Base-by-base conservation (phyloP, 2,113 vertebrate species). In the Accipiter cooperii region DNA sequence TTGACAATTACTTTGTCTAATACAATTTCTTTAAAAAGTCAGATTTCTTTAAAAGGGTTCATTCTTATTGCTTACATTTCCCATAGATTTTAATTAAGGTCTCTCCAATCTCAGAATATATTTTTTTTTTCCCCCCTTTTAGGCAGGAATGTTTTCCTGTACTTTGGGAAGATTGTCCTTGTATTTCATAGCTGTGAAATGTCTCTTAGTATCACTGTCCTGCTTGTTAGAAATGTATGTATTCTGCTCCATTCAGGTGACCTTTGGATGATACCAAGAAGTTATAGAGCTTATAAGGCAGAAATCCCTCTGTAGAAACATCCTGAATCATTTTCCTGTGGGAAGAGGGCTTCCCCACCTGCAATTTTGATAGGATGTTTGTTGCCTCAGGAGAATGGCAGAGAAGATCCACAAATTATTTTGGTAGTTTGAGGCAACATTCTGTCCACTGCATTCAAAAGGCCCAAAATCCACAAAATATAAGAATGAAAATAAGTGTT, bases 331-430 rank as follows among this genome's bases (percentile, higher is more conserved):
- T 82, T 97, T 97, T 94, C 76, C 58, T 88, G 20, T 90, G 58
- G 75, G 65, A 95, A 93, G 40, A 90, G 33, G 66, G 4, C 57
- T 89, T 93, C 51, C 47, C 84, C 76, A 96, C 81, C 90, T 97
- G 95, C 60, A 80, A 19, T 77, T 95, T 89, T 60, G 65, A 84
- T 89, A 90, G 42, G 47, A 90, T 86, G 89, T 78, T 96, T 95
- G 49, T 96, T 95, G 97, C 96, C 94, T 95, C 75, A 78, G 95
- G 94, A 96, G 29, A 96, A 95, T 28, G 86, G 46, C 66, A 78
- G 40, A 95, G 80, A 85, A 92, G 55, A 97, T 95, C 89, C 85
- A 91, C 76, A 82, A 76, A 94, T 93, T 84, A 94, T 95, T 96
- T 96, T 73, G 73, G 75, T 90, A 77, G 78, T 96, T 94, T 58